These are phyloP conservation scores for Lasioglossum leucozonium DNA, from an alignment of 2,888 invertebrate genomes.

Conservation along the genomic window DNA sequence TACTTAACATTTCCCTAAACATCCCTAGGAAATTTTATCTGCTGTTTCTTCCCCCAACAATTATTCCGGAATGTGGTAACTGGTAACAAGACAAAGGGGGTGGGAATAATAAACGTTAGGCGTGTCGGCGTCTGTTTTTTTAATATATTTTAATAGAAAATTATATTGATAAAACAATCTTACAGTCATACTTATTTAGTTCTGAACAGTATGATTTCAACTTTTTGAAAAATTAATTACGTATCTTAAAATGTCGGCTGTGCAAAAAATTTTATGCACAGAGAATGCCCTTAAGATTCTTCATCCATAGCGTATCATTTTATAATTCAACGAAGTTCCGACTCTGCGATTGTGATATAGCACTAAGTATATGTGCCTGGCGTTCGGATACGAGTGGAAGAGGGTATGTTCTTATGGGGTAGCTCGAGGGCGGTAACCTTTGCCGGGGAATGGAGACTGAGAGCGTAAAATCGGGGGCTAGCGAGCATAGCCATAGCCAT, in stretches of 20 bases:
- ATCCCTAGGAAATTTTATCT: slow-evolving; percentile 46
- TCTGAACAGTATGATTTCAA: slow-evolving; percentile 16
- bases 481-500: slow-evolving; percentile 92
- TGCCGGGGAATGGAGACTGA: slow-evolving; percentile 93
- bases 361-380: slow-evolving; percentile 63
- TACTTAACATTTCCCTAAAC: slow-evolving; percentile 14
- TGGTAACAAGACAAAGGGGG: slow-evolving; percentile 66
- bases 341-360: slow-evolving; percentile 25
- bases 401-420: slow-evolving; percentile 83
- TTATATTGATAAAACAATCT: slow-evolving; percentile 32
- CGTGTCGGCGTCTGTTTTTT: slow-evolving; percentile 80
- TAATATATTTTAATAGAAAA: slow-evolving; percentile 44
- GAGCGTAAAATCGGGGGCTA: slow-evolving; percentile 93
- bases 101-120: slow-evolving; percentile 80
- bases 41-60: slow-evolving; percentile 62
- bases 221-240: slow-evolving; percentile 2
- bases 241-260: slow-evolving; percentile 34
- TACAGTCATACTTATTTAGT: slow-evolving; percentile 9
- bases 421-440: slow-evolving; percentile 84
- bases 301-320: slow-evolving; percentile 34
- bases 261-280: slow-evolving; percentile 27
- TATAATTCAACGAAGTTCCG: slow-evolving; percentile 31
- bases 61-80: slow-evolving; percentile 72
- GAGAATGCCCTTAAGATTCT: slow-evolving; percentile 40
- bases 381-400: slow-evolving; percentile 49